phyloP scores from a whole-genome alignment of 2,113 vertebrate species.

The Pituophis catenifer region DNA sequence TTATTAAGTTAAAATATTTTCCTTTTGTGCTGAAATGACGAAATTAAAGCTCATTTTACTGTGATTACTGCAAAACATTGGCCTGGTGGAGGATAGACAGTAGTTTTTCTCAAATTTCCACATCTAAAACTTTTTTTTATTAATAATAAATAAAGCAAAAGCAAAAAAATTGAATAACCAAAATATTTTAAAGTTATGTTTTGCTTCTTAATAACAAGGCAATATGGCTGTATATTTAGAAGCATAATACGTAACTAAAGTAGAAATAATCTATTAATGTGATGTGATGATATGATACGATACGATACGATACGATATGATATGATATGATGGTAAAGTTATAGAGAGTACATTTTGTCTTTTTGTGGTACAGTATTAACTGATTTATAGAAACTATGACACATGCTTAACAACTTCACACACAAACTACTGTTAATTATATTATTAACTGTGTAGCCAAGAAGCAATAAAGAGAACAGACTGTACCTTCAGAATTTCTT shows the following conservation, averaged over 20 bases:
- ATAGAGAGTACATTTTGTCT: not conserved
- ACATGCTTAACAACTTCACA: not conserved
- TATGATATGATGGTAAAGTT: not conserved
- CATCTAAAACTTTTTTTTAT: not conserved
- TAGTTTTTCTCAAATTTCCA: not conserved
- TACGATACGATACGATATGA: not conserved
- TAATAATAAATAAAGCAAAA: not conserved
- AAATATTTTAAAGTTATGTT: not conserved
- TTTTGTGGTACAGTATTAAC: not conserved
- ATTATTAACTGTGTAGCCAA: not conserved
- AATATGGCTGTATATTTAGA: not conserved
- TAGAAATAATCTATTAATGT: not conserved
- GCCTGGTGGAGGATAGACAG: not conserved
- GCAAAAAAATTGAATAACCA: not conserved
- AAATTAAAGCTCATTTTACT: not conserved
- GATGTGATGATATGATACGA: not conserved
- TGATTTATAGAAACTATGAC: not conserved
- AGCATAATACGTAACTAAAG: not conserved
- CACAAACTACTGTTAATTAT: not conserved
- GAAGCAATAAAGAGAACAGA: not conserved
- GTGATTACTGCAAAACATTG: not conserved
- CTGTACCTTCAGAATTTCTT: not conserved
- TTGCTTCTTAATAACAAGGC: not conserved
- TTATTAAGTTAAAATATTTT: not conserved
- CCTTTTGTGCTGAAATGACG: not conserved